phyloP scores from a whole-genome alignment of 2,888 invertebrate species.

The Globia sparganii region DNA sequence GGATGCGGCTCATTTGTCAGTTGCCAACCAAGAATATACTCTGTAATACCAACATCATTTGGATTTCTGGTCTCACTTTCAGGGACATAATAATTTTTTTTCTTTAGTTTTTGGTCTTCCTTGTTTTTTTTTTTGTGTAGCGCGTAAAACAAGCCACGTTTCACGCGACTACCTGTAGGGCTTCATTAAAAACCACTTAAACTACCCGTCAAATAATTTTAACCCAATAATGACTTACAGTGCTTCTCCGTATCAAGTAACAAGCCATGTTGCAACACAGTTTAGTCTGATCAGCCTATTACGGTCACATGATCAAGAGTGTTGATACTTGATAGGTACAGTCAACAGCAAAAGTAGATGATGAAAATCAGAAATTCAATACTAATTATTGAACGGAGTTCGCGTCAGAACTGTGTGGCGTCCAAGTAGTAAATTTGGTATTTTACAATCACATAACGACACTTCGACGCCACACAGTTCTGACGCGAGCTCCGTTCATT shows the following conservation, averaged over 20 bases:
- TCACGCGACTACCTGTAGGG: conserved; percentile 24
- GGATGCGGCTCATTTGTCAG: conserved; percentile 84
- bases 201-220: conserved; percentile 27
- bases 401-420: no score
- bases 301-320: conserved; percentile 20
- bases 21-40: conserved; percentile 74
- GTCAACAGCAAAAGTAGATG: no score
- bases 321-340: no score
- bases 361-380: no score
- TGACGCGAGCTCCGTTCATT: no score
- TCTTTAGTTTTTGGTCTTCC: background rate
- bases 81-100: conserved; percentile 12
- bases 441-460: no score
- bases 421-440: no score
- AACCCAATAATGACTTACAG: conserved; percentile 30
- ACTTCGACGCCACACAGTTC: no score
- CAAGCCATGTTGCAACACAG: conserved; percentile 29
- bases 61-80: conserved; percentile 23
- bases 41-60: conserved; percentile 52
- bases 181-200: conserved; percentile 47
- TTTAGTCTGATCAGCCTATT: background rate
- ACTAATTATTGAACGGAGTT: no score
- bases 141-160: conserved; percentile 1
- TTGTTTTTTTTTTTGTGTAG: conserved; percentile 18
- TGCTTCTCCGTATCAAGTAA: conserved; percentile 42